Evolutionary conservation across 1,140 invertebrate species (phyloP).

Genomic region (Anoplolepis gracilipes): DNA sequence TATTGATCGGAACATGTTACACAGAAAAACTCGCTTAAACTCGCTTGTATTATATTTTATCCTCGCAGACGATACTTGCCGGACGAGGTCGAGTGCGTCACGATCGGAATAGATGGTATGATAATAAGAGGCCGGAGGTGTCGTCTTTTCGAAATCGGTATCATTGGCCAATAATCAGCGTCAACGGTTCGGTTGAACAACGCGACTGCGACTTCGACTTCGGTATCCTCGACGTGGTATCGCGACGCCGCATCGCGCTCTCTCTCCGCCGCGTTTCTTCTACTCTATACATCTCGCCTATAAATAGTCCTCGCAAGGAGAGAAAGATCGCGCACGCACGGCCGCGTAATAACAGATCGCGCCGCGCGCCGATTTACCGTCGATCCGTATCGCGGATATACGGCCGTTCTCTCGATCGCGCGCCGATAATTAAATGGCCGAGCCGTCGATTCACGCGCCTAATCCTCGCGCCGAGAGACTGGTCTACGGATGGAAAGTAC

Average conservation of each 20-base stretch:
- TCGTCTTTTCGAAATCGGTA: constrained; percentile 52
- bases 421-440: constrained; percentile 73
- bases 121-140: constrained; percentile 43
- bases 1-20: not conserved
- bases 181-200: constrained; percentile 63
- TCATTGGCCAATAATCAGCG: constrained; percentile 61
- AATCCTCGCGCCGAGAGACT: constrained; percentile 6
- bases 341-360: constrained; percentile 73
- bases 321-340: constrained; percentile 37
- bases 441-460: constrained; percentile 52
- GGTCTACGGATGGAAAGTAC: not conserved
- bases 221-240: constrained; percentile 41
- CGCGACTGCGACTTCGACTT: constrained; percentile 2
- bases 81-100: constrained; percentile 21
- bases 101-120: constrained; percentile 31
- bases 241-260: constrained; percentile 43
- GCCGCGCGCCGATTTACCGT: constrained; percentile 53
- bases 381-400: constrained; percentile 63
- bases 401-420: constrained; percentile 55
- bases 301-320: constrained; percentile 69
- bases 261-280: constrained; percentile 23
- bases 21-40: not conserved
- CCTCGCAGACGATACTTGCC: not conserved
- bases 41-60: not conserved
- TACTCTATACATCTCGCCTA: constrained; percentile 41